These are phyloP conservation scores for Megaustenia siamemsis DNA, from an alignment of 2,888 invertebrate genomes.

Conservation along the genomic window DNA sequence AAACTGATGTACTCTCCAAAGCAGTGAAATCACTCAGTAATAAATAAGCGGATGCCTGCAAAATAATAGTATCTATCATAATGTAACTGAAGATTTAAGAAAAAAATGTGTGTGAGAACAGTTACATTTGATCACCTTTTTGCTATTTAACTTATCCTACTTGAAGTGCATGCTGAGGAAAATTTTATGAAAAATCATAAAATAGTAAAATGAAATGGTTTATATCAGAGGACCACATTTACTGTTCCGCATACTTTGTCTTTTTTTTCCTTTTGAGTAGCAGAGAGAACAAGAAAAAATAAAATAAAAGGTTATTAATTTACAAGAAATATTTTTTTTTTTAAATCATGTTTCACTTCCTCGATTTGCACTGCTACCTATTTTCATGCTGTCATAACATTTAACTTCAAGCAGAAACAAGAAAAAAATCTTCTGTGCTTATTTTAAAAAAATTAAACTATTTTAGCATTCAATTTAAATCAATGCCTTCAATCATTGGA, in stretches of 20 bases:
- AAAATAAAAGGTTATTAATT: background rate
- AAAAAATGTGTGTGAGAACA: no score
- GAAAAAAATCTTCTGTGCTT: no score
- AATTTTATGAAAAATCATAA: background rate
- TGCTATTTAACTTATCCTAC: background rate
- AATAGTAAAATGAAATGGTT: background rate
- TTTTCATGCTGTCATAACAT: background rate
- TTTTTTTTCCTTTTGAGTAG: slow-evolving; percentile 13
- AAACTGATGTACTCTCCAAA: no score
- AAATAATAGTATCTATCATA: no score
- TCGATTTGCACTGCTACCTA: background rate
- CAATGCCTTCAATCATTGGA: no score
- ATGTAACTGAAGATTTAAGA: no score
- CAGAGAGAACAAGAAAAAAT: background rate
- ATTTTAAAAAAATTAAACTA: no score
- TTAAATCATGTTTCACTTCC: background rate
- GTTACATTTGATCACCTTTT: no score
- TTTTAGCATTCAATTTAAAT: no score
- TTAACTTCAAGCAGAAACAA: no score
- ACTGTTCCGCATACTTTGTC: background rate
- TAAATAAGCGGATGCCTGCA: no score
- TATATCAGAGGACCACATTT: background rate
- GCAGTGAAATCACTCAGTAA: no score
- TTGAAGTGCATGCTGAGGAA: background rate
- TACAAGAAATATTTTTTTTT: background rate